Evolutionary conservation across 2,113 vertebrate genomes (phyloP), one percentile per base, ranked within the genome.

Genomic region (Rhinichthys klamathensis): DNA sequence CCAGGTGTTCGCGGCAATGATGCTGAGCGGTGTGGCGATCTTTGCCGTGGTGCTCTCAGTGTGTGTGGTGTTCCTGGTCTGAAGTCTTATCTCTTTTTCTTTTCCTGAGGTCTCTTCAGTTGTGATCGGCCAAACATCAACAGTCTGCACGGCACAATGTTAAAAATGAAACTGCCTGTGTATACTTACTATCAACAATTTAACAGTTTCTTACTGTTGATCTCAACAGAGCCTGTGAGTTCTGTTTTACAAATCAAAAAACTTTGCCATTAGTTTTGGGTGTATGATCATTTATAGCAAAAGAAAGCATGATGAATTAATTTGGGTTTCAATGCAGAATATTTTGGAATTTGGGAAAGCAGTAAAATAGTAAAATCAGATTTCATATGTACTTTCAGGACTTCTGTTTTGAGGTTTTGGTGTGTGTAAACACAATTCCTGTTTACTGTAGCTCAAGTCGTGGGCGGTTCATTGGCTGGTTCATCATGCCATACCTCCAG

Each of bases 1-100:
- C 74, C 89, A 73, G 3, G 46, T 89, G 65, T 69, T 84, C 65
- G 86, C 82, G 38, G 73, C 90, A 81, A 80, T 93, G 87, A 54
- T 91, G 85, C 81, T 92, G 58, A 85, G 89, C 8, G 61, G 83
- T n/a, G 89, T 90, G 30, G 83, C 88, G n/a, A 74, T 84, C 13
- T 76, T 87, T 46, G 91, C 92, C 38, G 65, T 82, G 0, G 5
- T 81, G 51, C 84, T 93, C 61, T 94, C 91, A 1, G n/a, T 93
- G 76, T 92, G 92, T 84, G 77, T 92, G 78, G 84, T 90, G 74
- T 78, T 94, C 83, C 88, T 95, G 35, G 85, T 90, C 35, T 92
- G 84, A 91, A 83, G n/a, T 18, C 18, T 56, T 16, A 46, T 46
- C 15, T 38, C 15, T 38, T 46, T 23, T 79, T 18, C 21, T 78